Base-by-base conservation (phyloP, 2,797 vertebrate genomes). In the Parauchenoglanis ngamensis region DNA sequence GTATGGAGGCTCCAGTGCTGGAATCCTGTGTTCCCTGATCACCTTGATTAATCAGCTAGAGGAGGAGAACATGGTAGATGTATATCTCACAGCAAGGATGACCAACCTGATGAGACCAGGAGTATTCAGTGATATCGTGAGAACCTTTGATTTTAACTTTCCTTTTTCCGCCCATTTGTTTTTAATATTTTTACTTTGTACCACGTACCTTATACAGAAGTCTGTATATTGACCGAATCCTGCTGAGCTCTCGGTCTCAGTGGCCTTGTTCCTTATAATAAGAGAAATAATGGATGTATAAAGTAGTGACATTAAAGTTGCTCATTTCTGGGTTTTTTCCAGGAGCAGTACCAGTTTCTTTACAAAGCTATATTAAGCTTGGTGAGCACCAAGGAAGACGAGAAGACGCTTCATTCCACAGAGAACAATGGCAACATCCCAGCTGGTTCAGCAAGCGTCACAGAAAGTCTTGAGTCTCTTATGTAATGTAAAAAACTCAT, bases 261-360 rank as follows among this genome's bases (percentile, higher is more conserved):
- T 54, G 23, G 10, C 10, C 23, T 75, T 2, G 44, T 11, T 25
- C 23, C 10, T 46, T 46, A 46, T 73, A 73, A 46, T 11, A 25
- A 12, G 46, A 25, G 35, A 73, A 5, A 11, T 7, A 31, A 73
- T 0, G 23, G 23, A 25, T 13, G 1, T 49, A 11, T 25, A 44
- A 72, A 72, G 21, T 4, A 54, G 5, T 28, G 15, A 68, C 12
- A 19, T 68, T 56, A 88, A 87, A n/a, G 79, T 2, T 59, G 56
- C 19, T 73, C 35, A 23, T 87, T 56, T 77, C 44, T 3, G 56
- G 13, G 80, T 91, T 91, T 92, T 49, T 49, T 49, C 86, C 91
- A 99, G 98, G 98, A 99, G 31, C 97, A 98, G 91, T 98, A 96
- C 91, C 97, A 98, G 93, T 98, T 99, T 93, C 96, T 99, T 84